phyloP scores from a whole-genome alignment of 2,888 invertebrate genomes.

The Metacarcinus magister region DNA sequence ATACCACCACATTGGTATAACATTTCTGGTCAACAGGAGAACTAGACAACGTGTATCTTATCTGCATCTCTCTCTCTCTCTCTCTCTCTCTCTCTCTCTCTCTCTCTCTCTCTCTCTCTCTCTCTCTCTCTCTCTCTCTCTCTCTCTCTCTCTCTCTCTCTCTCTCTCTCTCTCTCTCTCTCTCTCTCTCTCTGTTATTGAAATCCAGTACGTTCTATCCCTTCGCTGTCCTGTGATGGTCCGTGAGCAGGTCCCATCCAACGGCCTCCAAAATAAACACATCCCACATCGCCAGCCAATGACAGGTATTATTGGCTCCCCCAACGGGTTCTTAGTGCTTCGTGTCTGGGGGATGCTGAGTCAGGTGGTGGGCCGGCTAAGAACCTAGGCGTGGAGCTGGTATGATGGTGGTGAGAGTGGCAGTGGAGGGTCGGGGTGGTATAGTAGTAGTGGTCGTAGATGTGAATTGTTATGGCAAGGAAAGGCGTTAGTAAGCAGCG shows the following conservation, averaged over 20 bases:
- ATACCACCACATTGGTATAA: too few relatives aligned
- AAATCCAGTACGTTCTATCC: too few relatives aligned
- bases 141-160: background rate
- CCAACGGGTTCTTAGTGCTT: background rate
- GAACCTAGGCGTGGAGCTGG: background rate
- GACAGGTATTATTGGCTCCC: background rate
- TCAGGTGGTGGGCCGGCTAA: background rate
- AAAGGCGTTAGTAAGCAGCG: background rate
- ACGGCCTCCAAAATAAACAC: background rate
- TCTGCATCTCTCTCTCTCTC: too few relatives aligned
- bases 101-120: slow-evolving; percentile 16
- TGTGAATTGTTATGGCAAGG: too few relatives aligned
- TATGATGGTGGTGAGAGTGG: background rate
- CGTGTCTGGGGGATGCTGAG: background rate
- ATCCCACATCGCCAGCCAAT: background rate
- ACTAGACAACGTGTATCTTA: background rate
- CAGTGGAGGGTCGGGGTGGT: background rate
- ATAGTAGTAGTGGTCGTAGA: too few relatives aligned
- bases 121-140: slow-evolving; percentile 26
- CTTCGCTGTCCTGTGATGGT: background rate
- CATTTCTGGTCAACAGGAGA: background rate
- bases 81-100: background rate
- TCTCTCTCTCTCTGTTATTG: background rate
- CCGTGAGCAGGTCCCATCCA: background rate
- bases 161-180: slow-evolving; percentile 21